These are phyloP conservation scores for Ophonus ardosiacus DNA, from an alignment of 2,888 invertebrate species.

Conservation along the genomic window DNA sequence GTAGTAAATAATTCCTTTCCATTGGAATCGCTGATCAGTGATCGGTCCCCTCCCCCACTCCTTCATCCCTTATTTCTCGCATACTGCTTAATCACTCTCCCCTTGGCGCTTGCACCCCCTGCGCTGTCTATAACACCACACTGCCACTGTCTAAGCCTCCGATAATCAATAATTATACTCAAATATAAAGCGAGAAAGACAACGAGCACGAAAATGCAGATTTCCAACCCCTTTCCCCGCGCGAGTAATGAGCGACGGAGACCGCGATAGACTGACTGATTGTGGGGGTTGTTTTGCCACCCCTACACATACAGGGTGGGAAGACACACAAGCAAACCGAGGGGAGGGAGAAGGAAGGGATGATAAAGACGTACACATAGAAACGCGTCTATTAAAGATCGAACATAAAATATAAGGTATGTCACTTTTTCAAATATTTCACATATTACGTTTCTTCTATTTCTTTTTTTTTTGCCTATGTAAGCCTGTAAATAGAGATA, in stretches of 20 bases:
- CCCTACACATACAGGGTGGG: background rate
- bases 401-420: no score
- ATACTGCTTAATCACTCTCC: slow-evolving; percentile 80
- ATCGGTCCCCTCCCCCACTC: slow-evolving; percentile 47
- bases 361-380: background rate
- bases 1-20: background rate
- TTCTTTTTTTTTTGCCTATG: no score
- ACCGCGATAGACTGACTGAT: slow-evolving; percentile 45
- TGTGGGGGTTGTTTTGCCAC: slow-evolving; percentile 15
- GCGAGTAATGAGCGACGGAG: slow-evolving; percentile 47
- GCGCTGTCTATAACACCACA: slow-evolving; percentile 65
- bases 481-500: no score
- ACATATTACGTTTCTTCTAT: no score
- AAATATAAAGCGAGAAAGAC: slow-evolving; percentile 78
- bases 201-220: slow-evolving; percentile 72
- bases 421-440: no score
- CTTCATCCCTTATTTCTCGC: slow-evolving; percentile 66
- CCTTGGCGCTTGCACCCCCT: slow-evolving; percentile 70
- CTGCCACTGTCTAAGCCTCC: slow-evolving; percentile 74
- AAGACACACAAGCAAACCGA: slow-evolving; percentile 2
- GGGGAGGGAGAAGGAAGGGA: slow-evolving; percentile 4
- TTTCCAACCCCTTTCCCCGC: slow-evolving; percentile 69
- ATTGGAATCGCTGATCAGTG: slow-evolving; percentile 40
- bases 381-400: no score
- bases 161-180: slow-evolving; percentile 82